phyloP scores from a whole-genome alignment of 2,797 vertebrate species.

The Danio albolineatus region DNA sequence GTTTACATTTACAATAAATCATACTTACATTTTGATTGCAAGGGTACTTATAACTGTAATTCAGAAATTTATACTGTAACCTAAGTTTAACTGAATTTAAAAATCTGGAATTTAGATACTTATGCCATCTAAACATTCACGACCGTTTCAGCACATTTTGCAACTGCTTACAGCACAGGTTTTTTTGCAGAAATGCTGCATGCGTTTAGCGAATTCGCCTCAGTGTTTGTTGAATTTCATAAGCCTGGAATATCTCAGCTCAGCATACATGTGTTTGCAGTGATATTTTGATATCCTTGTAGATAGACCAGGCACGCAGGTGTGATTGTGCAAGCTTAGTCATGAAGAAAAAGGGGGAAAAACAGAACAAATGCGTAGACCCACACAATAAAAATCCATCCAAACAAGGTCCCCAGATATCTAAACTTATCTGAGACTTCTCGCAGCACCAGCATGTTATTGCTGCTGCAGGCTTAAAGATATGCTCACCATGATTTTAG shows the following conservation, averaged over 20 bases:
- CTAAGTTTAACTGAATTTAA: too few relatives aligned
- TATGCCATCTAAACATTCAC: too few relatives aligned
- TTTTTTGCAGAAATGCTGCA: constrained; percentile 12
- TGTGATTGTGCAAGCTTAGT: constrained; percentile 27
- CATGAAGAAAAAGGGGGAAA: not conserved
- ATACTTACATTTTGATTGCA: too few relatives aligned
- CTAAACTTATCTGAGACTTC: constrained; percentile 19
- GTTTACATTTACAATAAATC: too few relatives aligned
- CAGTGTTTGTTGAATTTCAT: constrained; percentile 10
- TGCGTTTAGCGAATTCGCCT: constrained; percentile 12
- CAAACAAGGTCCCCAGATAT: constrained; percentile 13
- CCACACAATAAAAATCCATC: constrained; percentile 12
- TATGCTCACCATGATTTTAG: not conserved
- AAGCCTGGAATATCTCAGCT: not conserved
- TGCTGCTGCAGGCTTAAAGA: constrained; percentile 17
- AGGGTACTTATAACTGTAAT: too few relatives aligned
- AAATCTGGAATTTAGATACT: too few relatives aligned
- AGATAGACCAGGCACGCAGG: constrained; percentile 10
- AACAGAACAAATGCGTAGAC: constrained; percentile 3
- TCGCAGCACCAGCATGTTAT: constrained; percentile 5
- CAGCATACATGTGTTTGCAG: not conserved
- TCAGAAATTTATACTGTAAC: too few relatives aligned
- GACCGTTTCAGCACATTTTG: not conserved
- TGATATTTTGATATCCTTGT: constrained; percentile 2
- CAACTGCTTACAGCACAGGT: not conserved